Percentiles rank a stretch among this genome's conserved stretches.
phyloP scores from a whole-genome alignment of 1,140 invertebrate species.

The Antheraea pernyi region DNA sequence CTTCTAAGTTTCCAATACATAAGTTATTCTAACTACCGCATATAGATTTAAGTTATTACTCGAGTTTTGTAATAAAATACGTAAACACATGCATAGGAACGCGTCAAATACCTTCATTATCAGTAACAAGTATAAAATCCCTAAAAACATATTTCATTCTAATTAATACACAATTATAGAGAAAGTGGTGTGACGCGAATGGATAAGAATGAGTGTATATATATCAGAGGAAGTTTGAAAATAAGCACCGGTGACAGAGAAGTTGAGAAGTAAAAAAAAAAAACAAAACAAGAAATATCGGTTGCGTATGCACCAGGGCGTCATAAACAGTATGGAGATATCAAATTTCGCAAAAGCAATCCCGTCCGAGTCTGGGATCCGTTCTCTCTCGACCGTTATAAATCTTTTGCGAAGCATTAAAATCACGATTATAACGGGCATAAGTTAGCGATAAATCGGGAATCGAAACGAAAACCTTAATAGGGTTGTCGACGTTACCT shows the following conservation, averaged over 20 bases:
- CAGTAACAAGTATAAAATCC: too few relatives aligned
- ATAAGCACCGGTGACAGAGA: not conserved
- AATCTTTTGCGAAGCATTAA: constrained; percentile 68
- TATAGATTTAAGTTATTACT: too few relatives aligned
- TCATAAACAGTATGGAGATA: constrained; percentile 73
- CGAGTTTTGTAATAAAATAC: too few relatives aligned
- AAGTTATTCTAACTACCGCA: too few relatives aligned
- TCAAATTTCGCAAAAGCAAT: constrained; percentile 74
- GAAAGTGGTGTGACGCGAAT: too few relatives aligned
- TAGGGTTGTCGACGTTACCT: constrained; percentile 14
- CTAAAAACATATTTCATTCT: too few relatives aligned
- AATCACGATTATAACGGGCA: constrained; percentile 74
- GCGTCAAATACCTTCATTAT: too few relatives aligned
- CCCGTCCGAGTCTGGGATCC: constrained; percentile 35
- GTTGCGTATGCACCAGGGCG: constrained; percentile 42
- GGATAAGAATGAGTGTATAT: too few relatives aligned
- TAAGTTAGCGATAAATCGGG: constrained; percentile 73
- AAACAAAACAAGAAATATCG: constrained; percentile 4
- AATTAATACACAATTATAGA: too few relatives aligned
- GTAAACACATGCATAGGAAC: too few relatives aligned
- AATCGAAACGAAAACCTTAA: constrained; percentile 36
- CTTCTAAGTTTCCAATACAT: too few relatives aligned
- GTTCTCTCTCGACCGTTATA: constrained; percentile 52
- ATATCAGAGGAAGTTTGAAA: not conserved
- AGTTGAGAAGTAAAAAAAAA: not conserved